Conservation (phyloP, 2,797 vertebrate genomes). For the Sciaenops ocellatus region DNA sequence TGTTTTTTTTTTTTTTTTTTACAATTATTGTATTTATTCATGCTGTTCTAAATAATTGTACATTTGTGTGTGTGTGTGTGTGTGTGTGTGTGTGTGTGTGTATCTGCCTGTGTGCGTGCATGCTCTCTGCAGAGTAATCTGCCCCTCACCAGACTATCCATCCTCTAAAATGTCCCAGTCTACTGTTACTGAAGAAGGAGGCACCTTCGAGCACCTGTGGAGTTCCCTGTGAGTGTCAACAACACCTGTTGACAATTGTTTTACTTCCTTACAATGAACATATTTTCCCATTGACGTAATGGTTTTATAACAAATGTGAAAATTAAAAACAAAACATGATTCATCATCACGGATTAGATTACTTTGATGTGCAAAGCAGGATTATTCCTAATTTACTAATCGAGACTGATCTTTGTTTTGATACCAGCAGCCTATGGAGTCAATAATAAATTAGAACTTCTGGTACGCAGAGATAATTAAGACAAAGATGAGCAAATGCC, state of each 20-base stretch:
- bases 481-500: neutral
- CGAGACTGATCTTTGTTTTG: neutral
- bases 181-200: conserved; percentile 89
- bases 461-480: neutral
- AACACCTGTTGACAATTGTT: conserved; percentile 36
- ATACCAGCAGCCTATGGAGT: neutral
- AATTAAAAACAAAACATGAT: neutral
- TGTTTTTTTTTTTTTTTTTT: neutral
- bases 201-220: conserved; percentile 97
- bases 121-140: conserved; percentile 84
- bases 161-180: conserved; percentile 92
- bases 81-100: conserved; percentile 19
- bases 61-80: neutral
- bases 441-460: neutral
- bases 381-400: neutral
- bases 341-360: neutral
- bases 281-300: neutral
- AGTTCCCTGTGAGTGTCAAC: conserved; percentile 92
- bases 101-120: conserved; percentile 15
- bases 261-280: conserved; percentile 1
- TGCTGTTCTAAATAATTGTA: neutral
- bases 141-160: conserved; percentile 82
- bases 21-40: neutral
- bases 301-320: conserved; percentile 8
- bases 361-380: neutral